Percentiles rank a stretch among this genome's conserved stretches.
Evolutionary conservation across 92 coral and sea anemone species (phyloP).

Genomic region (Zoanthus gigantus): DNA sequence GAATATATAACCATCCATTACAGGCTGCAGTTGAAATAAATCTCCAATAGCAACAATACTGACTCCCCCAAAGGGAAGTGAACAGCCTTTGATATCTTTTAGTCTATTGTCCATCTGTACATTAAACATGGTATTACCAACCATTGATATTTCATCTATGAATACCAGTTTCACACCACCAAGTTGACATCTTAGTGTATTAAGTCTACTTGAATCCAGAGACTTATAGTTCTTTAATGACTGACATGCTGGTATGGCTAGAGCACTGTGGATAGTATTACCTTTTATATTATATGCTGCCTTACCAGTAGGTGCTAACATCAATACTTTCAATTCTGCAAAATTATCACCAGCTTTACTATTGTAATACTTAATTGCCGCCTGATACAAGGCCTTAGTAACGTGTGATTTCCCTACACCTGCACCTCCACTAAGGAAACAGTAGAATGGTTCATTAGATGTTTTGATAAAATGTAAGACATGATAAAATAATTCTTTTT

Average conservation of each 20-base stretch:
- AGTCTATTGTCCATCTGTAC: background rate
- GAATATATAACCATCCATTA: background rate
- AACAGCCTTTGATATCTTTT: conserved; percentile 6
- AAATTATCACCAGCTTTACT: conserved; percentile 6
- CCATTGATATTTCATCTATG: too few relatives aligned
- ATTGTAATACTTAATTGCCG: conserved; percentile 6
- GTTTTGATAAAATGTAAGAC: conserved; percentile 3
- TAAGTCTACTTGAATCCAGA: too few relatives aligned
- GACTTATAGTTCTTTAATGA: too few relatives aligned
- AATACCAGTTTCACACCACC: too few relatives aligned
- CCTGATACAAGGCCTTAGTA: conserved; percentile 2
- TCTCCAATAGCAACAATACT: conserved; percentile 3
- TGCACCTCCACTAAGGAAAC: background rate
- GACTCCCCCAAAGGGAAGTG: conserved; percentile 11
- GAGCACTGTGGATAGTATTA: too few relatives aligned
- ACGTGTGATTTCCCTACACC: conserved; percentile 9
- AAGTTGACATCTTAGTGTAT: too few relatives aligned
- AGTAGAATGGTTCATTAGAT: conserved; percentile 6
- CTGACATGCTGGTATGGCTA: too few relatives aligned
- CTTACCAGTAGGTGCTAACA: background rate
- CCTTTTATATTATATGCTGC: too few relatives aligned
- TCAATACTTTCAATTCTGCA: background rate
- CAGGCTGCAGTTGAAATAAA: conserved; percentile 1
- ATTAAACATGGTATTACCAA: too few relatives aligned
- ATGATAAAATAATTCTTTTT: background rate